A percentile compares a stretch with the other conserved stretches of the same genome.
Conservation (phyloP, 2,888 invertebrate species). For the Brachyptera putata region DNA sequence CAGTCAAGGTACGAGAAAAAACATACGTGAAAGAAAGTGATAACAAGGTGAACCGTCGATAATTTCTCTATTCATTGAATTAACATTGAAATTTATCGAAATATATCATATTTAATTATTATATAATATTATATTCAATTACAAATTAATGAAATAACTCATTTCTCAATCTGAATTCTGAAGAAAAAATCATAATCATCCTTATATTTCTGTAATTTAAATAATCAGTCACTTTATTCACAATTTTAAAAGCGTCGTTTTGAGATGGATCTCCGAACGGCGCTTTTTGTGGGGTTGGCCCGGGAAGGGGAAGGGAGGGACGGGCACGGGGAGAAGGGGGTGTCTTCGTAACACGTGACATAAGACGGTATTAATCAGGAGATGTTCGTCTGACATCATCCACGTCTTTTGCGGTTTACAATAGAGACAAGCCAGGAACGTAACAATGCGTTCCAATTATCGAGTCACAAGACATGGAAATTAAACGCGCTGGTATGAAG, state of each 20-base stretch:
- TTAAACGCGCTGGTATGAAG: no score
- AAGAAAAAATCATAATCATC: no score
- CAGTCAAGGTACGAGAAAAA: no score
- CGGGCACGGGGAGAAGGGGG: neutral
- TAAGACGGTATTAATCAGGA: conserved; percentile 6
- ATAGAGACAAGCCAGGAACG: neutral
- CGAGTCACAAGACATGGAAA: conserved; percentile 11
- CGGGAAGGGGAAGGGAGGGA: neutral
- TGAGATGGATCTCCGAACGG: neutral
- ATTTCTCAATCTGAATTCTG: neutral
- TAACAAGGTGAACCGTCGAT: no score
- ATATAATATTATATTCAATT: neutral
- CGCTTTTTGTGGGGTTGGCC: neutral
- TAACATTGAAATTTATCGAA: neutral
- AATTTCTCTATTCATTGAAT: no score
- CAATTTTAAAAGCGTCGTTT: no score
- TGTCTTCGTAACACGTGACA: neutral
- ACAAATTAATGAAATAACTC: neutral
- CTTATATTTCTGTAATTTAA: no score
- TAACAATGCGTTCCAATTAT: conserved; percentile 14
- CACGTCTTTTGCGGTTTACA: neutral
- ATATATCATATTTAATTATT: neutral
- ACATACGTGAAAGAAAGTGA: no score
- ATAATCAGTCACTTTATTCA: no score
- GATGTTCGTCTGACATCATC: no score